phyloP scores from a whole-genome alignment of 2,888 invertebrate genomes.

The Athetis lepigone region DNA sequence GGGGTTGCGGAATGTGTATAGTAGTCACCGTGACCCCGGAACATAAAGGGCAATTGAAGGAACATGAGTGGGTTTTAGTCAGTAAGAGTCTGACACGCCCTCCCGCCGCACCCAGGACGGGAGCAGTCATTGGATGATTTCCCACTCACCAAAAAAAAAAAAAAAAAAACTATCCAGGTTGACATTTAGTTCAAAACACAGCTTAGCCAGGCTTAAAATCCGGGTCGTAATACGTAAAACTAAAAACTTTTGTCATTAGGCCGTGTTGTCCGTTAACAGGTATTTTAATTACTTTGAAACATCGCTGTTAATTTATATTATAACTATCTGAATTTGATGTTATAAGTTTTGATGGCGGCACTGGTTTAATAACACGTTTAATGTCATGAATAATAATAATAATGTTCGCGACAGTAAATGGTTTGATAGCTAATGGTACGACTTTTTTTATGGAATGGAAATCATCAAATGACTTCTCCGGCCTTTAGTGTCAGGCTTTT shows the following conservation, averaged over 20 bases:
- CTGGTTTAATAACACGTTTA: conserved; percentile 24
- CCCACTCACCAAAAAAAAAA: no score
- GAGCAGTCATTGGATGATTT: no score
- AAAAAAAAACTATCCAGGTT: conserved; percentile 6
- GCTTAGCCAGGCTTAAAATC: conserved; percentile 46
- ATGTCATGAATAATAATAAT: conserved; percentile 31
- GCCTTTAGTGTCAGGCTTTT: no score
- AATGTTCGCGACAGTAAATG: not conserved
- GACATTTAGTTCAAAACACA: conserved; percentile 19
- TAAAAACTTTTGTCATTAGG: conserved; percentile 52
- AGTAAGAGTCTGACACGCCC: no score
- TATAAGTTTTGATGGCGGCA: conserved; percentile 43
- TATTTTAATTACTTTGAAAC: conserved; percentile 60
- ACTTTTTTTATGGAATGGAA: no score
- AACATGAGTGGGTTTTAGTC: no score
- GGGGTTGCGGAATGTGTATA: no score
- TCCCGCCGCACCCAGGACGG: no score
- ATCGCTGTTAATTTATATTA: conserved; percentile 49
- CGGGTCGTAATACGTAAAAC: conserved; percentile 45
- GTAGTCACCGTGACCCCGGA: no score
- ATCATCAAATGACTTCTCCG: no score
- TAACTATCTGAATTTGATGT: conserved; percentile 49
- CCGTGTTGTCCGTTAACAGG: conserved; percentile 51
- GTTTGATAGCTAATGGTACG: not conserved
- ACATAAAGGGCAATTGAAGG: no score